A percentile compares a stretch with the other conserved stretches of the same genome.
Evolutionary conservation across 2,888 invertebrate species (phyloP).

Genomic region (Sphaerolaimus hirsutus): DNA sequence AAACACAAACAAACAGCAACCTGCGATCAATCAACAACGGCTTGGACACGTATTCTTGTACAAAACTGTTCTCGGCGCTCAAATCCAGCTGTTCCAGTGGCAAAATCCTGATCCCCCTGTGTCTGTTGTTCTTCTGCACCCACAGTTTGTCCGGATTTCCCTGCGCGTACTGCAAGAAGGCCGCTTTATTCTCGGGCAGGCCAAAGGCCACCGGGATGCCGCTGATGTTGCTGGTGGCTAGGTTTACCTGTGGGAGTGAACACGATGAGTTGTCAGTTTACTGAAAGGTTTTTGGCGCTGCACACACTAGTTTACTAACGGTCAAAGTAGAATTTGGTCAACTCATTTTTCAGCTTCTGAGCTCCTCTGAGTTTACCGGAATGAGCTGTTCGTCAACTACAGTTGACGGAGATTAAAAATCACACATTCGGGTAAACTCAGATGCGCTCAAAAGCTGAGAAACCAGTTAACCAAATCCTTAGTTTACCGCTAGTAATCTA

Average conservation of each 20-base stretch:
- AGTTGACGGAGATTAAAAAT: no score
- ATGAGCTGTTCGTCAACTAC: no score
- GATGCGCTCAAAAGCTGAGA: no score
- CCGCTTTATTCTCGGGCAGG: slow-evolving; percentile 47
- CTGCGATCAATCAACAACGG: slow-evolving; percentile 70
- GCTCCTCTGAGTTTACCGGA: no score
- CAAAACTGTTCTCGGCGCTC: slow-evolving; percentile 46
- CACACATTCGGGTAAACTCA: no score
- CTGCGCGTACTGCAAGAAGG: slow-evolving; percentile 43
- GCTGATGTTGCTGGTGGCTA: slow-evolving; percentile 51
- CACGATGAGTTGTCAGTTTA: no score
- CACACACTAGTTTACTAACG: no score
- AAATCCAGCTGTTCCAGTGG: slow-evolving; percentile 46
- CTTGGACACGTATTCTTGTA: slow-evolving; percentile 66
- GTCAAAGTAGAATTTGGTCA: no score
- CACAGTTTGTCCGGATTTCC: slow-evolving; percentile 47
- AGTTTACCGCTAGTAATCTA: no score
- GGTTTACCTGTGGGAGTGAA: slow-evolving; percentile 30
- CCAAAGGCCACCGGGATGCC: slow-evolving; percentile 68
- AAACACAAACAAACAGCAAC: slow-evolving; percentile 6
- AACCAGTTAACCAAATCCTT: no score
- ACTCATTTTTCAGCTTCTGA: no score
- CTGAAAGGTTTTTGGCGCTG: no score
- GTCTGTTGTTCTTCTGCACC: slow-evolving; percentile 72
- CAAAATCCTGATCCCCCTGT: slow-evolving; percentile 57